Evolutionary conservation across 2,797 vertebrate genomes (phyloP), one percentile per base, ranked within the genome.

Genomic region (Erethizon dorsatum): DNA sequence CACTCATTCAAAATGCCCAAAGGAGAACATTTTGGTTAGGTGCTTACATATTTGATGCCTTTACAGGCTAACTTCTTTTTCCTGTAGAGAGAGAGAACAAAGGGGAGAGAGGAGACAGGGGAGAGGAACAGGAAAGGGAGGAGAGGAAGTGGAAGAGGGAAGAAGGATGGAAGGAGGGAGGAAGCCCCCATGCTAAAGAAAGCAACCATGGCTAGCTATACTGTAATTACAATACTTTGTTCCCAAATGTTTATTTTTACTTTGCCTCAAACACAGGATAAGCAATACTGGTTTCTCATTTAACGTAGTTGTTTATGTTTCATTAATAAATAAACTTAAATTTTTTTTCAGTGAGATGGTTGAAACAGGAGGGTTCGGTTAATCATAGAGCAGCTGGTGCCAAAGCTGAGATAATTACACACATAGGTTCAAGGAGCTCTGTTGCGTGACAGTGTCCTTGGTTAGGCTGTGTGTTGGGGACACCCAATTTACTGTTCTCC

Each of bases 211-310:
- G n/a, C 67, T 71, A 37, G 47, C 69, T 85, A 24, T 15, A 13
- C 73, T 69, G 4, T 69, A 89, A 94, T 97, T 80, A 93, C 3
- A 47, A 4, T 50, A 79, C 88, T 96, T 96, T 52, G 47, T 92
- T 95, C 80, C 92, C 85, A 71, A 41, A 52, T 82, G 65, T 97
- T 97, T 96, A 92, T 95, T 97, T 98, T 90, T 88, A 75, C 6
- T 90, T 67, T 92, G 50, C 69, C 77, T 97, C 41, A 26, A 67
- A 28, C 31, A 78, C 37, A 88, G 86, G 93, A 41, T 71, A 56
- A 22, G 57, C 69, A 91, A 31, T 61, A n/a, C 75, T 73, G 77
- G 57, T 67, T 91, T 95, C 65, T 97, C 73, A 12, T 87, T 84
- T 71, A 91, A 77, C 59, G 47, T 17, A 50, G 80, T 5, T 6